Evolutionary conservation across 2,113 vertebrate genomes (phyloP).

Genomic region (Anser brachyrhynchus): DNA sequence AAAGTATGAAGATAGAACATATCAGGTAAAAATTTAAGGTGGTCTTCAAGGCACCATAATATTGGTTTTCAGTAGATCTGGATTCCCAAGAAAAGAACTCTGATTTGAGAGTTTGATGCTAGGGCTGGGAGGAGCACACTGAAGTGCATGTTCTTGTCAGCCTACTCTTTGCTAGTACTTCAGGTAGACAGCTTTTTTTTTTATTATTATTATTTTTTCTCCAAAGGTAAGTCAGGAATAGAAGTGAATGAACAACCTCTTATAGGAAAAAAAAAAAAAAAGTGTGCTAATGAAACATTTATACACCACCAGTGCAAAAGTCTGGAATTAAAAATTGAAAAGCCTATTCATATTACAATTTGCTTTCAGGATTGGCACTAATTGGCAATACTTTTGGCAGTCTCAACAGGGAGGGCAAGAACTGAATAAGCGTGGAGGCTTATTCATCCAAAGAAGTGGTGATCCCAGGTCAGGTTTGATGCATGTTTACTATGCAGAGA

Average conservation of each 20-base stretch:
- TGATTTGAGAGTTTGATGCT: neutral
- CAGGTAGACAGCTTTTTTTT: neutral
- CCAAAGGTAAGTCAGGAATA: conserved; percentile 1
- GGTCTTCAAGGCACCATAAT: neutral
- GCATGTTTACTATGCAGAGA: neutral
- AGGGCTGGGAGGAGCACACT: neutral
- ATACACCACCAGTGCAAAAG: conserved; percentile 35
- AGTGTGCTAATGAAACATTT: conserved; percentile 63
- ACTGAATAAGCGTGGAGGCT: neutral
- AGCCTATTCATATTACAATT: conserved; percentile 53
- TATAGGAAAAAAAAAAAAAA: neutral
- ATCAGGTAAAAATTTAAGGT: neutral
- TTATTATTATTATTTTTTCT: neutral
- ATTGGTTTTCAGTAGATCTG: neutral
- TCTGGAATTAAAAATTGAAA: conserved; percentile 66
- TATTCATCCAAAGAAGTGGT: neutral
- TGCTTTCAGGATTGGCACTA: conserved; percentile 70
- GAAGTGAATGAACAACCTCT: neutral
- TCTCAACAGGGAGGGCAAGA: conserved; percentile 39
- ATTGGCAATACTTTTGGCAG: conserved; percentile 62
- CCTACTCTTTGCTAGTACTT: neutral
- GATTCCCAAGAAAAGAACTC: neutral
- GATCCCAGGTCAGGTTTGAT: conserved; percentile 46
- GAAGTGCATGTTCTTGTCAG: neutral
- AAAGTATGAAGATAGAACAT: neutral